These are phyloP conservation scores for Ashinkailepas kermadecensis DNA, from an alignment of 2,888 invertebrate genomes.

Conservation along the genomic window DNA sequence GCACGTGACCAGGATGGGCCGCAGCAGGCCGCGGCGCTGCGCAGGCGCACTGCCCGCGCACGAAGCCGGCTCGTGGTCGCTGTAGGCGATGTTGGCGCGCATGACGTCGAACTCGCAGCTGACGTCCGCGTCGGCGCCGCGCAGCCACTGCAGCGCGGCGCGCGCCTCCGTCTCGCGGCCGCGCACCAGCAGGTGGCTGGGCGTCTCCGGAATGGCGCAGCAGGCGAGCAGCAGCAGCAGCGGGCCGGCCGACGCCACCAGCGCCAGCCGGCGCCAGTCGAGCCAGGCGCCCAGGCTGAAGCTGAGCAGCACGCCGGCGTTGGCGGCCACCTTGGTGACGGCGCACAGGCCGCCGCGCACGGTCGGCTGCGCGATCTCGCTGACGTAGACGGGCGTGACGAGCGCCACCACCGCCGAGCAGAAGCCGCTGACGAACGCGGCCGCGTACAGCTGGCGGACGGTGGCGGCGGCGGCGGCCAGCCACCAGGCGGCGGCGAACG, in stretches of 20 bases:
- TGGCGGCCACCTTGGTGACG: conserved; percentile 74
- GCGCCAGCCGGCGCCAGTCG: conserved; percentile 75
- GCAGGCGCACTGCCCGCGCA: conserved; percentile 35
- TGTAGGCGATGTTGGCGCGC: conserved; percentile 53
- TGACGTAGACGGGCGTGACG: conserved; percentile 72
- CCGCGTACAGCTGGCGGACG: conserved; percentile 70
- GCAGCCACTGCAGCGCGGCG: conserved; percentile 66
- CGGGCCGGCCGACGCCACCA: conserved; percentile 69
- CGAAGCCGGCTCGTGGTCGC: conserved; percentile 35
- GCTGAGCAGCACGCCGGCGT: conserved; percentile 73
- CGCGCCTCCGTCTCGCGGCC: conserved; percentile 66
- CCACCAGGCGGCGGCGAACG: conserved; percentile 71
- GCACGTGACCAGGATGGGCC: conserved; percentile 72
- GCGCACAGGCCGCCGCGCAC: conserved; percentile 80
- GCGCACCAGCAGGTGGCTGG: conserved; percentile 68
- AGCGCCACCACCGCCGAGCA: conserved; percentile 72
- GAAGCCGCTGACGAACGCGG: conserved; percentile 76
- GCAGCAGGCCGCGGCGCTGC: conserved; percentile 43
- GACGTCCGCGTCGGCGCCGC: conserved; percentile 53
- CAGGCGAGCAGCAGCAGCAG: conserved; percentile 59
- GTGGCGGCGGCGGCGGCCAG: conserved; percentile 68
- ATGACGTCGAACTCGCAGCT: conserved; percentile 63
- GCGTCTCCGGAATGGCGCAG: conserved; percentile 74
- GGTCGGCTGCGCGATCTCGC: conserved; percentile 79
- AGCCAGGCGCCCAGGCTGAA: conserved; percentile 74